phyloP scores from a whole-genome alignment of 2,113 vertebrate genomes.

The Cyanistes caeruleus region DNA sequence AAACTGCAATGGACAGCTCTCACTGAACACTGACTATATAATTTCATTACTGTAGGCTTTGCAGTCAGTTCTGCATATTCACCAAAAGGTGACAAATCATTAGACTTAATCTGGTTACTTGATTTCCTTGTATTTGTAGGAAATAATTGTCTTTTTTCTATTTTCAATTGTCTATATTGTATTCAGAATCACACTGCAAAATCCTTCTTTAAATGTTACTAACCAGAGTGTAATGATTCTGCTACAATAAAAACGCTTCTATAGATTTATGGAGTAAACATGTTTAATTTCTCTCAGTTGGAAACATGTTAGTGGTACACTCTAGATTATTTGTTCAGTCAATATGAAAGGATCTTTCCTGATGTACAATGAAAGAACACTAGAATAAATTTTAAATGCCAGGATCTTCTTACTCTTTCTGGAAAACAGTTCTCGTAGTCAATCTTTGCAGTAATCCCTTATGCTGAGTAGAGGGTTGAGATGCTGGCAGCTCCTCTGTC shows the following conservation, averaged over 20 bases:
- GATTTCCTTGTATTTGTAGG: conserved; percentile 1
- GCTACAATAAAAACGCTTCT: background rate
- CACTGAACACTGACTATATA: background rate
- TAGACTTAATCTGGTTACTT: background rate
- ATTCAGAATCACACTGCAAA: background rate
- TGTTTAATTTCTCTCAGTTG: background rate
- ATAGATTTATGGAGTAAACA: background rate
- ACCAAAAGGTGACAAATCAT: background rate
- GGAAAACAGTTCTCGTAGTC: background rate
- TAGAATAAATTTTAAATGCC: background rate
- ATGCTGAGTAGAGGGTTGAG: background rate
- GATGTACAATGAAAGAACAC: background rate
- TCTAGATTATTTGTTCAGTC: background rate
- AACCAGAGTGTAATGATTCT: background rate
- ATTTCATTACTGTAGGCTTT: background rate
- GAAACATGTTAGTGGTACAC: background rate
- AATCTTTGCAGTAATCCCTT: background rate
- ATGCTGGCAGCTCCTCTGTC: background rate
- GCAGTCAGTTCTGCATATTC: background rate
- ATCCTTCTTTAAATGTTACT: background rate
- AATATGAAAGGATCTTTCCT: background rate
- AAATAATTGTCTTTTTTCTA: background rate
- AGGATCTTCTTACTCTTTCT: background rate
- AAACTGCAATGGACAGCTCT: background rate
- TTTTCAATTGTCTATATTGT: too few relatives aligned